Percentiles rank a stretch among this genome's conserved stretches.
Evolutionary conservation across 1,140 invertebrate species (phyloP).

Genomic region (Scaptomyza hsui): DNA sequence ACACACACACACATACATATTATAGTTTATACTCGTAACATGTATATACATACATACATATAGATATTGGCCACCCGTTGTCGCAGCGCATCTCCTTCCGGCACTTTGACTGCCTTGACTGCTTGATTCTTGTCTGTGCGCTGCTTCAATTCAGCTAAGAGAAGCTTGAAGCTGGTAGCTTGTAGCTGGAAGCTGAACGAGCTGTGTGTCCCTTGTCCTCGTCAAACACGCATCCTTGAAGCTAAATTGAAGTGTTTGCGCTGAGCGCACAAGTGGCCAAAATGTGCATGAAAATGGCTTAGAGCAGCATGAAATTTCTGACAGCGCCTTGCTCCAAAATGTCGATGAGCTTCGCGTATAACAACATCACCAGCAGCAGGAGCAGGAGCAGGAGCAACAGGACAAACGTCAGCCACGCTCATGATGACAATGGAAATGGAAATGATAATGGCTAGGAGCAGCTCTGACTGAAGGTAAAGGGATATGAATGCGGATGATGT

Average conservation of each 20-base stretch:
- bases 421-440: constrained; percentile 38
- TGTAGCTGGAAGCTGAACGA: constrained; percentile 7
- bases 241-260: constrained; percentile 80
- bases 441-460: neutral
- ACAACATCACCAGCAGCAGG: constrained; percentile 1
- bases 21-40: constrained; percentile 4
- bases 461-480: neutral
- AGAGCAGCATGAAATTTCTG: constrained; percentile 76
- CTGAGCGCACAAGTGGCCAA: constrained; percentile 71
- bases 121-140: constrained; percentile 57
- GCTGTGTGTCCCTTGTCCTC: neutral
- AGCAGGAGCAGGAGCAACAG: constrained; percentile 37
- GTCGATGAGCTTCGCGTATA: constrained; percentile 39
- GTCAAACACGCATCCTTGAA: constrained; percentile 62
- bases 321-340: constrained; percentile 43
- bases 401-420: constrained; percentile 31
- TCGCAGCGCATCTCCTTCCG: constrained; percentile 60
- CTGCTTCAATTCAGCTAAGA: constrained; percentile 21
- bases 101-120: constrained; percentile 62
- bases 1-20: neutral
- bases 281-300: constrained; percentile 81
- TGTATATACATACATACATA: neutral
- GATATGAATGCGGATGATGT: constrained; percentile 27
- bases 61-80: constrained; percentile 28
- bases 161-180: constrained; percentile 19